These are phyloP conservation scores for Drosophila meridiana DNA, from an alignment of 2,888 invertebrate species.

Conservation along the genomic window DNA sequence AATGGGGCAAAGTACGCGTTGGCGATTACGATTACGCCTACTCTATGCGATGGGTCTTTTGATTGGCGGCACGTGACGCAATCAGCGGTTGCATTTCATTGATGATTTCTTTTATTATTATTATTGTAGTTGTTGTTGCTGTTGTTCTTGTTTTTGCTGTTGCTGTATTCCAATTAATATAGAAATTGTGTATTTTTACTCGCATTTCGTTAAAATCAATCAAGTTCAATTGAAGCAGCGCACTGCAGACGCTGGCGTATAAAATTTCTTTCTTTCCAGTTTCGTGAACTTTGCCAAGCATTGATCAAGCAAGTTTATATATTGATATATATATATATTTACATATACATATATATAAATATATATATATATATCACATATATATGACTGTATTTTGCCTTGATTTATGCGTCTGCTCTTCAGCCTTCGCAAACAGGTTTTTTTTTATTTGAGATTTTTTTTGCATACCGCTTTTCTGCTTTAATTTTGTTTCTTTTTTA, in stretches of 20 bases:
- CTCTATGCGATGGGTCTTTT: conserved; percentile 23
- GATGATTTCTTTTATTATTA: conserved; percentile 41
- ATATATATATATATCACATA: neutral
- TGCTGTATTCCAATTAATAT: conserved; percentile 62
- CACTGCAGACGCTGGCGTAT: conserved; percentile 26
- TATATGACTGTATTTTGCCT: conserved; percentile 21
- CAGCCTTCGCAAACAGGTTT: conserved; percentile 44
- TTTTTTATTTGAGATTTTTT: conserved; percentile 33
- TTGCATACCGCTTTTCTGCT: conserved; percentile 20
- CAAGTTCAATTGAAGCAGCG: conserved; percentile 66
- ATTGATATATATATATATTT: neutral
- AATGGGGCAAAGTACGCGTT: conserved; percentile 42
- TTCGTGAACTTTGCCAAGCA: conserved; percentile 70
- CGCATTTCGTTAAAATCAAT: conserved; percentile 75
- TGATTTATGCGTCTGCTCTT: conserved; percentile 36
- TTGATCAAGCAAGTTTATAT: conserved; percentile 3
- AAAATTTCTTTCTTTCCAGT: conserved; percentile 67
- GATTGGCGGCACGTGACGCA: conserved; percentile 58
- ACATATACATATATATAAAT: neutral
- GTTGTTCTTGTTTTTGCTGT: conserved; percentile 23
- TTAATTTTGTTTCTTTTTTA: neutral
- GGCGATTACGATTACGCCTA: conserved; percentile 39
- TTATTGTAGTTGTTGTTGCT: conserved; percentile 6
- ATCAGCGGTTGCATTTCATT: conserved; percentile 57
- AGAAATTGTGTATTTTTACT: conserved; percentile 54